phyloP scores from a whole-genome alignment of 2,888 invertebrate genomes.

The Sphaerophoria taeniata region DNA sequence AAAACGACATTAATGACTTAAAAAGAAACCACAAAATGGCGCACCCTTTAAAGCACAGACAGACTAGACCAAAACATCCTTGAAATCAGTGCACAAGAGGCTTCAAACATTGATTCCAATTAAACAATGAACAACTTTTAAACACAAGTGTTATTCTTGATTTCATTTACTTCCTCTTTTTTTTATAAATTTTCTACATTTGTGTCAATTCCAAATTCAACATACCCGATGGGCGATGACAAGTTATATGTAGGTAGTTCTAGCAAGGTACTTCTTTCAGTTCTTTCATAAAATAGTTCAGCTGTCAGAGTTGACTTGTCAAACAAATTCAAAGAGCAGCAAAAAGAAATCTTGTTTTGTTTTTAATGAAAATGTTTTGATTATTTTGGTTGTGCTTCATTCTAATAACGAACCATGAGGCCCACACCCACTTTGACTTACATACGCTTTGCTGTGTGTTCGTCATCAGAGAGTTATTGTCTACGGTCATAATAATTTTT shows the following conservation, averaged over 20 bases:
- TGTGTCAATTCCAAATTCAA: neutral
- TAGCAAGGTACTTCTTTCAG: neutral
- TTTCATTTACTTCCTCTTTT: constrained; percentile 37
- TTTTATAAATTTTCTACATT: neutral
- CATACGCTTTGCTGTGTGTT: constrained; percentile 31
- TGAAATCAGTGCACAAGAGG: neutral
- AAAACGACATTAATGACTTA: too few relatives aligned
- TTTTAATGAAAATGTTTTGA: constrained; percentile 62
- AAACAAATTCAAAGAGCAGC: constrained; percentile 37
- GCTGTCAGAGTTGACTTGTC: constrained; percentile 34
- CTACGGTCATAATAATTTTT: neutral
- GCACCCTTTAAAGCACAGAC: too few relatives aligned
- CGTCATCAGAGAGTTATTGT: constrained; percentile 37
- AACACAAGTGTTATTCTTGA: constrained; percentile 48
- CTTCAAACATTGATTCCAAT: neutral
- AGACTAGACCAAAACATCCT: neutral
- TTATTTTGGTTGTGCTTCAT: constrained; percentile 29
- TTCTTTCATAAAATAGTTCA: constrained; percentile 36
- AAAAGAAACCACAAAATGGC: too few relatives aligned
- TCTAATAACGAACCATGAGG: constrained; percentile 41
- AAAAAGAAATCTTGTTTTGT: neutral
- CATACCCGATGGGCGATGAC: neutral
- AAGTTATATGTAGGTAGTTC: neutral
- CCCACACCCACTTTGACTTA: constrained; percentile 47
- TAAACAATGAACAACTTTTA: constrained; percentile 32